Evolutionary conservation across 1,140 invertebrate genomes (phyloP), one percentile per base, ranked within the genome.

Genomic region (Brachionus rotundiformis): DNA sequence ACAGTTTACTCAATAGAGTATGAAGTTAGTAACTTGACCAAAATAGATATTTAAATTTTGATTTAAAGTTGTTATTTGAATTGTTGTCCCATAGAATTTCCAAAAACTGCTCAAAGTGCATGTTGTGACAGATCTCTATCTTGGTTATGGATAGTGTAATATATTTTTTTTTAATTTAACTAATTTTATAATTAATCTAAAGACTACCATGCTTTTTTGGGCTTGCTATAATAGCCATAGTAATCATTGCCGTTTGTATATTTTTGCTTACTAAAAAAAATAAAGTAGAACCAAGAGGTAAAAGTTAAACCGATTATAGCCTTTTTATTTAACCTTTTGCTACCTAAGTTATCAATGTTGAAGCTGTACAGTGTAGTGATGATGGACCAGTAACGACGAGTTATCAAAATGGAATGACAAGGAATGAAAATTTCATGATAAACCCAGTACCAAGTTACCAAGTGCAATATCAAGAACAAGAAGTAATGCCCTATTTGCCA

Each of bases 141-240:
- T 3, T 73, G 68, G 68, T 10, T 13, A 2, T 73, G 68, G 68
- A 73, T 73, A 13, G 68, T 73, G 68, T 73, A 41, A 47, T 36
- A 25, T 25, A 1, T 47, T 44, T n/a, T 73, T 27, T 3, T 19
- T 1, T 16, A 36, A 68, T 63, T 5, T 2, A 29, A n/a, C 7
- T 29, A 27, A 27, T 63, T 3, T 63, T 63, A 2, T 63, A 63
- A 27, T 63, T 6, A n/a, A 29, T 23, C 16, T 39, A 31, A 39
- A 73, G 68, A 25, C 25, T 73, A 2, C 68, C 68, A 13, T 73
- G 68, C 44, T 27, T 73, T 13, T 8, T 25, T 31, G 68, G 25
- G 0, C 19, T 68, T 1, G 31, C 63, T 7, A 16, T 68, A 19
- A 16, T 68, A 3, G 33, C 63, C 10, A 36, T 68, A 33, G 11